Conservation (phyloP, 2,888 invertebrate genomes). For the Leptinotarsa rubiginosa region DNA sequence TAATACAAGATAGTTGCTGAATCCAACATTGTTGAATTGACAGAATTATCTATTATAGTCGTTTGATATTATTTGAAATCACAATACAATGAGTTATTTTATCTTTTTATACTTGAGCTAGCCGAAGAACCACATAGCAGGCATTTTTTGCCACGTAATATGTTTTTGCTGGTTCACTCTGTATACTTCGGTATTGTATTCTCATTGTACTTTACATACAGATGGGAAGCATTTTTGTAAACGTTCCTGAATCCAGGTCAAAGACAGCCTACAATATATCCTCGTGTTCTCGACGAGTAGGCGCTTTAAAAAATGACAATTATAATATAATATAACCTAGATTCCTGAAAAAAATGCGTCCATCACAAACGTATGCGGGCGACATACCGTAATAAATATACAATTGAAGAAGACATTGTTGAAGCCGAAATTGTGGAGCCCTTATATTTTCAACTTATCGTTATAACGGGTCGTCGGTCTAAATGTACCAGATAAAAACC, state of each 20-base stretch:
- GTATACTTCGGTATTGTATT: neutral
- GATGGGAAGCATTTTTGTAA: neutral
- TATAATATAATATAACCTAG: conserved; percentile 40
- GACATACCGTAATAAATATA: conserved; percentile 42
- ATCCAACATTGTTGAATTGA: too few species aligned
- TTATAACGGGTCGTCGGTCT: conserved; percentile 44
- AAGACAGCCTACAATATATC: conserved; percentile 3
- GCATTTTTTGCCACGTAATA: too few species aligned
- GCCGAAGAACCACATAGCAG: too few species aligned
- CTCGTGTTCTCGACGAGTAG: neutral
- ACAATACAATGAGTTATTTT: too few species aligned
- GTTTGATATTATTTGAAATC: too few species aligned
- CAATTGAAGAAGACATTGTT: conserved; percentile 41
- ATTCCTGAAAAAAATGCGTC: conserved; percentile 36
- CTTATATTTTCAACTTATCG: conserved; percentile 46
- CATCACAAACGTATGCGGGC: conserved; percentile 48
- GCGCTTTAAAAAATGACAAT: conserved; percentile 6
- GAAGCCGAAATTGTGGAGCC: conserved; percentile 38
- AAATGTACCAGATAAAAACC: conserved; percentile 42
- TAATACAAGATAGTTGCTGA: too few species aligned
- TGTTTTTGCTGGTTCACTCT: neutral
- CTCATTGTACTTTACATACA: neutral
- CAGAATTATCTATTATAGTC: too few species aligned
- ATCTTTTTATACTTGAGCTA: too few species aligned
- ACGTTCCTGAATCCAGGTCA: conserved; percentile 13